These are phyloP conservation scores for Bothrops jararaca DNA, from an alignment of 2,113 vertebrate genomes.

Conservation along the genomic window DNA sequence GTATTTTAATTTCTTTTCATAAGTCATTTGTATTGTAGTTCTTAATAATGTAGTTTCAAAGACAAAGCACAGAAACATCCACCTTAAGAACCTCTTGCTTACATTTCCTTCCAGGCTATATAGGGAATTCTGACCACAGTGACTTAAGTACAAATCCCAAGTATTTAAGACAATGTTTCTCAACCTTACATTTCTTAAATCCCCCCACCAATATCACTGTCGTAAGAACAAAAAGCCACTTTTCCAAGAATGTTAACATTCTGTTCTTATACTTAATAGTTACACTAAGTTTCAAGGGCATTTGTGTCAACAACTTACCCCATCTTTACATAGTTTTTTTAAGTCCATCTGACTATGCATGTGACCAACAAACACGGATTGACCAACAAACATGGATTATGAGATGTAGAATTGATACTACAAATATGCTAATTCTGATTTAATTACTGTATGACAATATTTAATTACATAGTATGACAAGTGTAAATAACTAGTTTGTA, in stretches of 20 bases:
- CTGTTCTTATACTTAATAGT: background rate
- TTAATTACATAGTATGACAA: background rate
- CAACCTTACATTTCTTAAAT: background rate
- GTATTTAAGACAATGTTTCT: background rate
- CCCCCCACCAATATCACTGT: background rate
- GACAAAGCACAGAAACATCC: background rate
- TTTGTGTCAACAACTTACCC: background rate
- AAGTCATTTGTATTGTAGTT: background rate
- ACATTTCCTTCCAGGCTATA: constrained; percentile 1
- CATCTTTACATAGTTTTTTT: background rate
- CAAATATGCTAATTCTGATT: background rate
- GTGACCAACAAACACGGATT: background rate
- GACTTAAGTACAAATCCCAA: background rate
- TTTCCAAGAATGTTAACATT: background rate
- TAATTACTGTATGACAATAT: background rate
- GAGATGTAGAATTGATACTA: background rate
- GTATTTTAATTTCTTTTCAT: background rate
- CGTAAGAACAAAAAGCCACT: background rate
- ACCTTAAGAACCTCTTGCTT: background rate
- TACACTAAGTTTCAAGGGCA: background rate
- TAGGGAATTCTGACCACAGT: background rate
- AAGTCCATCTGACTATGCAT: background rate
- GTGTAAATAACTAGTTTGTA: background rate
- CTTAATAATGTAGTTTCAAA: background rate
- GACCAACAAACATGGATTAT: background rate